These are phyloP conservation scores for Nomada fucata DNA, from an alignment of 2,888 invertebrate genomes.

Conservation along the genomic window DNA sequence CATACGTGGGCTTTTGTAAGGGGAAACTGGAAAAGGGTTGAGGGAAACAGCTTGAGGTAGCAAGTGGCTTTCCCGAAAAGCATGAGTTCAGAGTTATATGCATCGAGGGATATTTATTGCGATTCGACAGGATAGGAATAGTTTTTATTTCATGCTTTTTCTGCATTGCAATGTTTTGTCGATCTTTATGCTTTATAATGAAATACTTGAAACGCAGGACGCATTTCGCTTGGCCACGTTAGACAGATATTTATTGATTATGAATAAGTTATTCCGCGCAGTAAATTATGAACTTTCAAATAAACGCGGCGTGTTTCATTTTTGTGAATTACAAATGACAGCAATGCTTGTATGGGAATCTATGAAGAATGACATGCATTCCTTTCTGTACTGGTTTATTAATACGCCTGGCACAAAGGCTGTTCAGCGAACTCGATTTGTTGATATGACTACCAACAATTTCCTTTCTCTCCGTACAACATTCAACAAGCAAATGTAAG, in stretches of 20 bases:
- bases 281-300: background rate
- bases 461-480: background rate
- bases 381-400: background rate
- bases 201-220: no score
- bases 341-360: background rate
- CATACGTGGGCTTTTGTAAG: background rate
- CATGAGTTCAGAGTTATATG: background rate
- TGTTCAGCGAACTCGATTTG: constrained; percentile 12
- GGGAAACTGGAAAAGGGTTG: background rate
- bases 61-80: background rate
- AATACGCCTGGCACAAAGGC: background rate
- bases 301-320: background rate
- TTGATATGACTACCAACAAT: background rate
- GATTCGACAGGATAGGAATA: no score
- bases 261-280: no score
- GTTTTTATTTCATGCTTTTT: no score
- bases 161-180: no score
- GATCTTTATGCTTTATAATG: no score
- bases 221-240: no score
- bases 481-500: background rate
- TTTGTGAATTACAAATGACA: background rate
- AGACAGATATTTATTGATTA: no score
- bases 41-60: background rate
- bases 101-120: background rate
- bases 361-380: background rate